A percentile compares a stretch with the other conserved stretches of the same genome.
These are phyloP conservation scores for Loripinus fragilis DNA, from an alignment of 2,888 invertebrate genomes.

Conservation along the genomic window DNA sequence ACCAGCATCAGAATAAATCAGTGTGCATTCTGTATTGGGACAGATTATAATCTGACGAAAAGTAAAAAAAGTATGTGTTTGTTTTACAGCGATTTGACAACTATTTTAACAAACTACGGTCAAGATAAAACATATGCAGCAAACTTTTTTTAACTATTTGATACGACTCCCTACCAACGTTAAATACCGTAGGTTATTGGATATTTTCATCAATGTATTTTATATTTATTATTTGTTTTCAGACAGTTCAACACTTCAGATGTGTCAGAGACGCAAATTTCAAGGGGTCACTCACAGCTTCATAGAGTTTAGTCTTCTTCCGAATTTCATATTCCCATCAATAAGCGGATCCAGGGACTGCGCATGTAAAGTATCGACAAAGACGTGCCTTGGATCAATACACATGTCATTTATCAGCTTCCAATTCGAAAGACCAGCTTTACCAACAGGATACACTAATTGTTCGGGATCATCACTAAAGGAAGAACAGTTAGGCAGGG, in stretches of 20 bases:
- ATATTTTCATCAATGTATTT: no score
- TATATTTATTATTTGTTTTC: no score
- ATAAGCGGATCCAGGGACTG: neutral
- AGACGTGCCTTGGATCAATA: neutral
- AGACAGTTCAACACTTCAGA: neutral
- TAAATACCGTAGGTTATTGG: no score
- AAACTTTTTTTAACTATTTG: no score
- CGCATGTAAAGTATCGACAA: neutral
- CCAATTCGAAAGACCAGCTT: neutral
- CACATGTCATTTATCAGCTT: neutral
- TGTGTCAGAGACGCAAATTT: neutral
- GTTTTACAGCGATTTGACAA: no score
- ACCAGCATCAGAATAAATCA: no score
- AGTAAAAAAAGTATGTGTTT: no score
- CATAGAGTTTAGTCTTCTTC: neutral
- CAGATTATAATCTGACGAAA: no score
- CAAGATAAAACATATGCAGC: no score
- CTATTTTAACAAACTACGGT: no score
- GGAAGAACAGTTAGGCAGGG: neutral
- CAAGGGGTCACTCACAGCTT: neutral
- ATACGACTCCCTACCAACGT: no score
- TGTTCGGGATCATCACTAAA: neutral
- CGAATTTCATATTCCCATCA: neutral
- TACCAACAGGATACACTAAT: neutral
- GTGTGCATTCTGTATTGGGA: no score